Evolutionary conservation across 2,888 invertebrate genomes (phyloP), one percentile per base, ranked within the genome.

Genomic region (Nymphalis polychloros): DNA sequence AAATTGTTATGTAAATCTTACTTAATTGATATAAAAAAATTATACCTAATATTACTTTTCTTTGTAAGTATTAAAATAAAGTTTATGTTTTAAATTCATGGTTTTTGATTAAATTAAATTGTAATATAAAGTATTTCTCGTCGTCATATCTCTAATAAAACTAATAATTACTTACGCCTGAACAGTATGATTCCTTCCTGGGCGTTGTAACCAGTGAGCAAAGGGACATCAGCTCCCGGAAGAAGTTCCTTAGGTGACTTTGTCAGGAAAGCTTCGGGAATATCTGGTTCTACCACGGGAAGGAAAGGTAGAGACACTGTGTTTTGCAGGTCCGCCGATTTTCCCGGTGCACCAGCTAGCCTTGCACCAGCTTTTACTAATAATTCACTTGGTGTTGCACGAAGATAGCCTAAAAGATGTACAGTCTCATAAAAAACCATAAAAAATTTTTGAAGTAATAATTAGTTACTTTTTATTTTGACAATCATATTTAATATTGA

Each of bases 121-220:
- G 27, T 31, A 31, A 31, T 31, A 5, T 31, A 6, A 31, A 31
- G 6, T 8, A 41, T 41, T 23, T 23, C 23, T 23, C 23, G 23
- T 23, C 23, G 23, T 23, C 23, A 23, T 23, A 2, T 23, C 13
- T 4, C 13, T 41, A 13, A 41, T 13, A 41, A 10, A 41, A 41
- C 27, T 13, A 41, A 41, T 13, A 41, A 41, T 13, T 41, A 85
- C 90, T 92, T 78, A 94, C 94, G 89, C 88, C 93, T 83, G 64
- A 94, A 93, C n/a, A 94, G 88, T 47, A 94, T 89, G 79, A 94
- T 93, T n/a, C 95, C 95, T 76, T 95, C 95, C 73, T 95, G 94
- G 0, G 94, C 94, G 69, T 95, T 95, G 76, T 94, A 94, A 0
- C 95, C 95, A 0, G 94, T 93, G 72, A 95, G 90, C 76, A 94